Conservation (phyloP, 2,888 invertebrate genomes). For the Eupithecia exiguata region DNA sequence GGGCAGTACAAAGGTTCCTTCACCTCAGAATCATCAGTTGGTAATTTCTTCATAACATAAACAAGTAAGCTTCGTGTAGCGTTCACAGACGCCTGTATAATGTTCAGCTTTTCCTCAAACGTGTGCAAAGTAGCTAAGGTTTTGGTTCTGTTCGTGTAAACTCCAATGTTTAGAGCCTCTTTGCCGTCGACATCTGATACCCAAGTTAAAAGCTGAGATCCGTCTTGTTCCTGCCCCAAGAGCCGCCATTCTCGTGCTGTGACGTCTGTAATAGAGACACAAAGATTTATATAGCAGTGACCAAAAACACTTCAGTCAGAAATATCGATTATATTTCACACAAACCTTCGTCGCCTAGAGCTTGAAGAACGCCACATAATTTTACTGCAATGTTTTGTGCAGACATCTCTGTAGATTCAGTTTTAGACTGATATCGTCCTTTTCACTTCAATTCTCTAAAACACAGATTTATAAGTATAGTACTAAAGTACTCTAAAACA, state of each 20-base stretch:
- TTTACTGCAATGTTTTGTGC: slow-evolving; percentile 84
- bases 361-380: slow-evolving; percentile 82
- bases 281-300: slow-evolving; percentile 12
- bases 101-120: slow-evolving; percentile 85
- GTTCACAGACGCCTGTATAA: slow-evolving; percentile 92
- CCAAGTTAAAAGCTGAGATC: slow-evolving; percentile 89
- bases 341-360: slow-evolving; percentile 78
- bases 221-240: slow-evolving; percentile 91
- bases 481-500: slow-evolving; percentile 46
- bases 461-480: too few species aligned
- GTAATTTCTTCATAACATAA: slow-evolving; percentile 86
- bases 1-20: slow-evolving; percentile 84
- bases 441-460: slow-evolving; percentile 50
- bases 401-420: slow-evolving; percentile 58
- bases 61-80: slow-evolving; percentile 86
- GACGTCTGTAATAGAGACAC: slow-evolving; percentile 72
- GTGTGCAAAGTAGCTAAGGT: slow-evolving; percentile 84
- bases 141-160: slow-evolving; percentile 85
- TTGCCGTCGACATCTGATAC: slow-evolving; percentile 60
- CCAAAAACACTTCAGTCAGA: slow-evolving; percentile 21
- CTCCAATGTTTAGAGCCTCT: slow-evolving; percentile 81
- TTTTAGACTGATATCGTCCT: slow-evolving; percentile 14
- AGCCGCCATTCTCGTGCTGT: slow-evolving; percentile 91
- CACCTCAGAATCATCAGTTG: slow-evolving; percentile 57
- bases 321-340: slow-evolving; percentile 43